Conservation (phyloP, 2,113 vertebrate genomes). For the Hydropotes inermis region DNA sequence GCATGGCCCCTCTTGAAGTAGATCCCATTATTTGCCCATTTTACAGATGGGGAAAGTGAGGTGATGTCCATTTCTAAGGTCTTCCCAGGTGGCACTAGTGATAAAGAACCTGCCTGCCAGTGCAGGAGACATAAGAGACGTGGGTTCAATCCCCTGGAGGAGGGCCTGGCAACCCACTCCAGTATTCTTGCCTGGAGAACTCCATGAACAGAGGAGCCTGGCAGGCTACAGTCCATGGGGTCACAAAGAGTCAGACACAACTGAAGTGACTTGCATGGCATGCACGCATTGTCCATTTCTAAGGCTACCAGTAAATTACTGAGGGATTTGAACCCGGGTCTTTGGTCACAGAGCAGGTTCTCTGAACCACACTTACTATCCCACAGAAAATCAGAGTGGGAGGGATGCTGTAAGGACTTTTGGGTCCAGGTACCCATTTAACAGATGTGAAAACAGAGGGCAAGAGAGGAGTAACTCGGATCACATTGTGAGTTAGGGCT, state of each 20-base stretch:
- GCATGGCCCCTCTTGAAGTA: accelerated
- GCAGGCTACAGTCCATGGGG: neutral
- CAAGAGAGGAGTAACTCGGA: neutral
- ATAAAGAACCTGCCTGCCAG: neutral
- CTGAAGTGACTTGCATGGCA: neutral
- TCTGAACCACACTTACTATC: neutral
- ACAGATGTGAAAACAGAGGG: neutral
- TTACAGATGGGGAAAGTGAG: neutral
- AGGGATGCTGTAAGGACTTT: neutral
- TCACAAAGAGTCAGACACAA: neutral
- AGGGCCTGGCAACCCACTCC: neutral
- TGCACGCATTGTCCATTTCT: neutral
- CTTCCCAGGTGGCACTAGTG: neutral
- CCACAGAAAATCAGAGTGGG: neutral
- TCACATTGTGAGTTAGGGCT: neutral
- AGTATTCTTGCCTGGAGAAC: neutral
- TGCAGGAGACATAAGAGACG: neutral
- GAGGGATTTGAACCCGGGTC: neutral
- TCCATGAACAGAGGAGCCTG: neutral
- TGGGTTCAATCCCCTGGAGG: neutral
- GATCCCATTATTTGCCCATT: neutral
- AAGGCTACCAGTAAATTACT: neutral
- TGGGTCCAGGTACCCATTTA: neutral
- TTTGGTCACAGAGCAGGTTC: neutral
- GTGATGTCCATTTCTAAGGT: neutral